Evolutionary conservation across 2,888 invertebrate genomes (phyloP).

Genomic region (Brachyptera putata): DNA sequence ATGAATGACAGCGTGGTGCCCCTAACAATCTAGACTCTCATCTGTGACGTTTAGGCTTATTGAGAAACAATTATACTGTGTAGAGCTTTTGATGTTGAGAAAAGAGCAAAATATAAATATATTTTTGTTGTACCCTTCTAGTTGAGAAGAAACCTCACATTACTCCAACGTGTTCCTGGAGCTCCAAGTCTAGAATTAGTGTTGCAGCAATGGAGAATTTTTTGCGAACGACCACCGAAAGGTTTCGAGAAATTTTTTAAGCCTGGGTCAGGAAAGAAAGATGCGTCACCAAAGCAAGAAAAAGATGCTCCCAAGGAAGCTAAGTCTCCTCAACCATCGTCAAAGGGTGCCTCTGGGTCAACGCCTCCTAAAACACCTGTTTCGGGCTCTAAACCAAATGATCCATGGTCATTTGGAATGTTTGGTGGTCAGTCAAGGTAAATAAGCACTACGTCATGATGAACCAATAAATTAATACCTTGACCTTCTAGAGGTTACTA

Average conservation of each 20-base stretch:
- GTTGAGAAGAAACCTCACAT: constrained; percentile 44
- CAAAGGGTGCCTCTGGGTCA: constrained; percentile 45
- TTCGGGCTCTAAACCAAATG: constrained; percentile 43
- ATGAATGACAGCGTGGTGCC: no score
- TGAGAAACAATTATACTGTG: no score
- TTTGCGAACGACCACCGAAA: constrained; percentile 80
- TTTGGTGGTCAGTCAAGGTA: constrained; percentile 43
- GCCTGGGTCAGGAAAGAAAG: constrained; percentile 48
- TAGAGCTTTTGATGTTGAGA: no score
- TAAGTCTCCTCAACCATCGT: constrained; percentile 43
- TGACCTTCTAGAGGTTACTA: no score
- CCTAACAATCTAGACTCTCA: no score
- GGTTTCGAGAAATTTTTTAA: constrained; percentile 92
- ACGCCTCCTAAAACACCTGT: constrained; percentile 44
- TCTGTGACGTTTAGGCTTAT: no score
- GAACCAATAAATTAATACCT: not conserved
- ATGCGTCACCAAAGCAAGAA: not conserved
- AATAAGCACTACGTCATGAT: not conserved
- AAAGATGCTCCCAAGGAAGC: constrained; percentile 38
- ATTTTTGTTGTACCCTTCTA: no score
- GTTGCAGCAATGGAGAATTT: constrained; percentile 57
- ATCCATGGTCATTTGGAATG: constrained; percentile 50
- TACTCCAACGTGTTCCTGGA: constrained; percentile 45
- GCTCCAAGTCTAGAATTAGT: constrained; percentile 55
- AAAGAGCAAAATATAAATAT: no score